Conservation (phyloP, 2,113 vertebrate genomes). For the Carassius carassius region DNA sequence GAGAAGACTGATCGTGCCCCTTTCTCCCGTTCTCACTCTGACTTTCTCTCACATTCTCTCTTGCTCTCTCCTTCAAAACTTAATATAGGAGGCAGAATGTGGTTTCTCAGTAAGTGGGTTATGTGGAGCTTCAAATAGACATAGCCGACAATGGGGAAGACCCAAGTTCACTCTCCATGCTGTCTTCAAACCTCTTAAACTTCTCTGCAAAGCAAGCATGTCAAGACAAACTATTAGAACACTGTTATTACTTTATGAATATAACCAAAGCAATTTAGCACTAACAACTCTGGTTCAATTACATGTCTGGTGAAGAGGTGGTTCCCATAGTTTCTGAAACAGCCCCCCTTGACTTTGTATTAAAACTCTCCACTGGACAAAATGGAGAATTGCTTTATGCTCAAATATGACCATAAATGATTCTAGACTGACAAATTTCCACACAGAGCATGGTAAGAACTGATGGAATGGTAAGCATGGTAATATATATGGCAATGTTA, state of each 20-base stretch:
- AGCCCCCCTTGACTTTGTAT: neutral
- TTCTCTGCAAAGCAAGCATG: conserved; percentile 32
- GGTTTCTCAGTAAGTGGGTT: conserved; percentile 53
- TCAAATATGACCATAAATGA: neutral
- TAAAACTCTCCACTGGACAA: neutral
- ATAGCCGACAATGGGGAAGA: conserved; percentile 39
- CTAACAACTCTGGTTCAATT: conserved; percentile 4
- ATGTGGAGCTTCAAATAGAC: conserved; percentile 56
- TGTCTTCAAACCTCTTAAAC: neutral
- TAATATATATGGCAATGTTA: no score
- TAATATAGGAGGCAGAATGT: conserved; percentile 33
- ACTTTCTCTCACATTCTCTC: conserved; percentile 4
- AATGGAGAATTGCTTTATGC: neutral
- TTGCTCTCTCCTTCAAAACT: conserved; percentile 21
- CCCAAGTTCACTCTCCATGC: conserved; percentile 42
- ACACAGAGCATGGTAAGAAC: neutral
- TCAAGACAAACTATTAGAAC: conserved; percentile 32
- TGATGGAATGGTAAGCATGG: no score
- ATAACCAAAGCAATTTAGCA: conserved; percentile 35
- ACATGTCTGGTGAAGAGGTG: conserved; percentile 7
- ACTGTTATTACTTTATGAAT: conserved; percentile 25
- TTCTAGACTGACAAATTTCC: neutral
- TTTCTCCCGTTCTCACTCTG: neutral
- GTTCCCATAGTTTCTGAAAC: conserved; percentile 21
- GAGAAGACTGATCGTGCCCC: conserved; percentile 31